Evolutionary conservation across 1,140 invertebrate genomes (phyloP), one percentile per base, ranked within the genome.

Genomic region (Andrena cerasifolii): DNA sequence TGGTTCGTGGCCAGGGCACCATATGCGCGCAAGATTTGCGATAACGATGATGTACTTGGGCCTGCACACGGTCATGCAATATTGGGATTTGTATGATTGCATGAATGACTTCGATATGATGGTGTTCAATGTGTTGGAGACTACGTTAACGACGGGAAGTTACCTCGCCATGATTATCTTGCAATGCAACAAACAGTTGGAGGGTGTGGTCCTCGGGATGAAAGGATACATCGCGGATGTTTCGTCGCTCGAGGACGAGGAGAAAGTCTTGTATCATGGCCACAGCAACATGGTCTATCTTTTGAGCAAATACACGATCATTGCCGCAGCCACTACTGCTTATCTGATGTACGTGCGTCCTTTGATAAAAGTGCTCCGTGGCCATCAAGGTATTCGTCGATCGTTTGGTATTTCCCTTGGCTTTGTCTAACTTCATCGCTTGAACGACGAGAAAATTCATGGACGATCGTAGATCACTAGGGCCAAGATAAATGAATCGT

Each of bases 241-340:
- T 0, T 21, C 14, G 3, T 14, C 1, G 3, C 72, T 78, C 16
- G 3, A 26, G 1, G 43, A 54, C 3, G 67, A 72, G 0, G 75
- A 78, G 14, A 43, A 21, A 31, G 31, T 6, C 0, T 14, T 53
- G 21, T 78, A 71, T 18, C 31, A 45, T 0, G 0, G 1, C 0
- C 71, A 71, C 36, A 61, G 62, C 24, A 24, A 4, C 0, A 12
- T 71, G 8, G 40, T 54, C 0, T 28, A 51, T 1, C 26, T 51
- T 7, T 71, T 71, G 1, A 14, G 43, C 3, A 61, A 24, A 53
- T 67, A 47, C 16, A 18, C 26, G 2, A n/a, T 14, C 2, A 33
- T 8, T 7, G 0, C 43, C 8, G 0, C n/a, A 5, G 8, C 0
- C 0, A 16, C 12, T 0, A 5, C 2, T 0, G 5, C 8, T 6